Evolutionary conservation across 2,113 vertebrate species (phyloP).

Genomic region (Colius striatus): DNA sequence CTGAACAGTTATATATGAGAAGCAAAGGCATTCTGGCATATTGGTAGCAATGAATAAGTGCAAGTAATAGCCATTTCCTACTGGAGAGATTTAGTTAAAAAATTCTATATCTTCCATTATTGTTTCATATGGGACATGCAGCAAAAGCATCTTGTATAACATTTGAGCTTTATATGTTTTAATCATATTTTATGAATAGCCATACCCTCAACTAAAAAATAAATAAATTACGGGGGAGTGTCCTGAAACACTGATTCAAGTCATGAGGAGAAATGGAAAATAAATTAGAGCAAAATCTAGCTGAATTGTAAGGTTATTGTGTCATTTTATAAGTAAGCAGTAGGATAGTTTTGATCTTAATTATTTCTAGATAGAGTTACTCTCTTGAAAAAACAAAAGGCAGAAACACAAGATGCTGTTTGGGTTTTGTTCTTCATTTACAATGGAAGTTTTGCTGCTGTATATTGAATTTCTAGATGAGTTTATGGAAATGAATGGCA

Average conservation of each 20-base stretch:
- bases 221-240: not conserved
- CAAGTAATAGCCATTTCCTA: constrained; percentile 27
- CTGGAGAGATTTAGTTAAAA: constrained; percentile 60
- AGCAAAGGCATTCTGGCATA: not conserved
- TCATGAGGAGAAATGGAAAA: constrained; percentile 2
- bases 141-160: not conserved
- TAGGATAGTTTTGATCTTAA: constrained; percentile 59
- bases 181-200: not conserved
- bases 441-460: not conserved
- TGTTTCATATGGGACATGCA: not conserved
- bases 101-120: not conserved
- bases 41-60: not conserved
- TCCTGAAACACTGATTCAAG: not conserved
- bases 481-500: not conserved
- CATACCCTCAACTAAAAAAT: not conserved
- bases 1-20: not conserved
- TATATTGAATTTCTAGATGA: not conserved
- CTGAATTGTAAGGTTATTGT: not conserved
- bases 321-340: not conserved
- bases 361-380: constrained; percentile 68
- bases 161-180: not conserved
- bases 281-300: not conserved
- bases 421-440: not conserved
- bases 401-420: not conserved
- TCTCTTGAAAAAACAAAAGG: constrained; percentile 2